Percentiles rank a stretch among this genome's conserved stretches.
Conservation (phyloP, 2,113 vertebrate genomes). For the Pantherophis guttatus region DNA sequence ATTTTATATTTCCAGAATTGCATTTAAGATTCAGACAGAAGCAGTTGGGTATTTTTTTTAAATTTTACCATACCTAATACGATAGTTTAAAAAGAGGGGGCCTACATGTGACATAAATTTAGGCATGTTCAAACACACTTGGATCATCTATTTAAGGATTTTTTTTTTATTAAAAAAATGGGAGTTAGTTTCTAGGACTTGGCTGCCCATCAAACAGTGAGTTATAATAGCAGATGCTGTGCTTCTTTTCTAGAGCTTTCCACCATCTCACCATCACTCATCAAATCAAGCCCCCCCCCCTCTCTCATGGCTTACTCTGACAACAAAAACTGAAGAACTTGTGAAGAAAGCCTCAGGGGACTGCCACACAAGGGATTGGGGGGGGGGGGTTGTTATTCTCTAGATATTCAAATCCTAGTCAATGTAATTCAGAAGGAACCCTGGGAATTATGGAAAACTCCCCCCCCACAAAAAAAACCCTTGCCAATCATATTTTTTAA, state of each 20-base stretch:
- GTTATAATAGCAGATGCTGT: neutral
- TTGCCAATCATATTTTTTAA: neutral
- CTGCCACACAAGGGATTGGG: neutral
- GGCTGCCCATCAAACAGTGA: neutral
- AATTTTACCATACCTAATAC: neutral
- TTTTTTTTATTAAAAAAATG: neutral
- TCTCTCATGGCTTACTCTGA: neutral
- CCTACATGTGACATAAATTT: neutral
- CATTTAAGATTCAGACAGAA: neutral
- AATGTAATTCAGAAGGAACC: neutral
- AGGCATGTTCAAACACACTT: neutral
- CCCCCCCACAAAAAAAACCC: neutral
- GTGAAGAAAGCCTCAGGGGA: neutral
- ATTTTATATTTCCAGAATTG: neutral
- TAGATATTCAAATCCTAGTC: no score
- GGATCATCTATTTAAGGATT: no score
- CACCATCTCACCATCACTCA: neutral
- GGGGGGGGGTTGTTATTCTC: neutral
- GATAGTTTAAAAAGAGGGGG: neutral
- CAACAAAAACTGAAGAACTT: neutral
- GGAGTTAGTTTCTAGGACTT: neutral
- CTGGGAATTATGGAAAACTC: neutral
- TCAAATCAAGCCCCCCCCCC: neutral
- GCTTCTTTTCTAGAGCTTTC: neutral
- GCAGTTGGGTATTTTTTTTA: neutral